These are phyloP conservation scores for Zhengitettix transpicula DNA, from an alignment of 2,888 invertebrate species.

Conservation along the genomic window DNA sequence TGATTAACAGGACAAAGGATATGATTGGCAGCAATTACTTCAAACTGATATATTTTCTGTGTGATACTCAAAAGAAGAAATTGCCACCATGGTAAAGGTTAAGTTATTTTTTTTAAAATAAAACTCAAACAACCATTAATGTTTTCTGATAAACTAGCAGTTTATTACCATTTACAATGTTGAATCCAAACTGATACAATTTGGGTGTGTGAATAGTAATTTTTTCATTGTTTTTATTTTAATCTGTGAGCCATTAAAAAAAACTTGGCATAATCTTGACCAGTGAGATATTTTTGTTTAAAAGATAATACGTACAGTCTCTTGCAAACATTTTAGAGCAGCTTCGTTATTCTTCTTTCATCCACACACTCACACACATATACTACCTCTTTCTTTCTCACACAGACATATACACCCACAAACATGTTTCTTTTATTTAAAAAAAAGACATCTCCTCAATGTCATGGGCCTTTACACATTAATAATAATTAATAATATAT, in stretches of 20 bases:
- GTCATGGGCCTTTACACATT: slow-evolving; percentile 14
- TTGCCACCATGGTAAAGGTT: too few relatives aligned
- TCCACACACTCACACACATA: slow-evolving; percentile 4
- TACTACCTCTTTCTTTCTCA: slow-evolving; percentile 5
- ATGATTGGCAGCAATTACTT: too few relatives aligned
- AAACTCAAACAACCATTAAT: neutral
- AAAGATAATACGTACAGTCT: slow-evolving; percentile 15
- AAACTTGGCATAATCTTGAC: slow-evolving; percentile 12
- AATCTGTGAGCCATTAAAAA: slow-evolving; percentile 14
- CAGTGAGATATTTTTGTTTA: slow-evolving; percentile 12
- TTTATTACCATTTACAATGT: slow-evolving; percentile 20
- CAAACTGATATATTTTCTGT: too few relatives aligned
- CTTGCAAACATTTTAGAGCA: slow-evolving; percentile 12
- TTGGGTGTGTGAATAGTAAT: slow-evolving; percentile 15
- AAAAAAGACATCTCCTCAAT: slow-evolving; percentile 14
- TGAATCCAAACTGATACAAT: slow-evolving; percentile 17
- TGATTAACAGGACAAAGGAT: too few relatives aligned
- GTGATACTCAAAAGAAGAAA: too few relatives aligned
- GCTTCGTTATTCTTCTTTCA: slow-evolving; percentile 9
- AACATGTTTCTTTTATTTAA: neutral
- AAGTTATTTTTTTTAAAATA: too few relatives aligned
- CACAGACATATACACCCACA: slow-evolving; percentile 4
- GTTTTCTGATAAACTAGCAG: slow-evolving; percentile 19
- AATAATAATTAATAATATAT: slow-evolving; percentile 14
- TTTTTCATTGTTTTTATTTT: slow-evolving; percentile 6